Percentiles rank a stretch among this genome's conserved stretches.
Conservation (phyloP, 2,797 vertebrate genomes). For the Sandelia bainsii region DNA sequence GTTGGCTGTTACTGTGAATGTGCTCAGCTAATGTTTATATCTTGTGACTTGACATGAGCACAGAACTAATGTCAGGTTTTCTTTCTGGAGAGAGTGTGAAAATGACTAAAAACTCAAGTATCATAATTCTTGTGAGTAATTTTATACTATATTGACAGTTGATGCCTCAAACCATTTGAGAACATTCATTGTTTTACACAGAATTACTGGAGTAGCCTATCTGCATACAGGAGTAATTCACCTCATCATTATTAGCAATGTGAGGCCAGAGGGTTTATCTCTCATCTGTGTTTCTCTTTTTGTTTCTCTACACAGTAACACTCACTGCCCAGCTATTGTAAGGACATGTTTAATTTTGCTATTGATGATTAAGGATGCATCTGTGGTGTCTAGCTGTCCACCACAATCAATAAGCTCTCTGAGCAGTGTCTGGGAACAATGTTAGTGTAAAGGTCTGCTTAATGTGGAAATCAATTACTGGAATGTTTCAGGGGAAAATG, state of each 20-base stretch:
- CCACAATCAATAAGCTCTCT: constrained; percentile 70
- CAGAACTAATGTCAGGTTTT: background rate
- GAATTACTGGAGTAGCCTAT: background rate
- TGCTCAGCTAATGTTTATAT: background rate
- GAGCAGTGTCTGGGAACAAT: constrained; percentile 58
- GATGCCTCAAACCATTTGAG: background rate
- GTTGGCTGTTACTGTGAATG: background rate
- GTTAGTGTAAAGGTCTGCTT: constrained; percentile 63
- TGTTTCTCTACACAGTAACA: constrained; percentile 17
- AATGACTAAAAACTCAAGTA: background rate
- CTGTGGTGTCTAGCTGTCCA: constrained; percentile 62
- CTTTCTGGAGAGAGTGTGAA: background rate
- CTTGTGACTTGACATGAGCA: background rate
- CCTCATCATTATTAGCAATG: constrained; percentile 18
- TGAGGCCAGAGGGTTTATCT: constrained; percentile 3
- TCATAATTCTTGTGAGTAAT: constrained; percentile 1
- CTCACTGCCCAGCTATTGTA: constrained; percentile 17
- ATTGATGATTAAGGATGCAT: constrained; percentile 58
- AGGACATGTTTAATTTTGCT: constrained; percentile 62
- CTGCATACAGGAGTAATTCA: constrained; percentile 15
- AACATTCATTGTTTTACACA: constrained; percentile 1
- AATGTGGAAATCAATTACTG: constrained; percentile 67
- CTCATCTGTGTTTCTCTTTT: background rate
- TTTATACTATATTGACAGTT: background rate
- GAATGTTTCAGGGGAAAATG: constrained; percentile 46